A percentile compares a stretch with the other conserved stretches of the same genome.
Evolutionary conservation across 2,797 vertebrate species (phyloP).

Genomic region (Sebastes hubbsi): DNA sequence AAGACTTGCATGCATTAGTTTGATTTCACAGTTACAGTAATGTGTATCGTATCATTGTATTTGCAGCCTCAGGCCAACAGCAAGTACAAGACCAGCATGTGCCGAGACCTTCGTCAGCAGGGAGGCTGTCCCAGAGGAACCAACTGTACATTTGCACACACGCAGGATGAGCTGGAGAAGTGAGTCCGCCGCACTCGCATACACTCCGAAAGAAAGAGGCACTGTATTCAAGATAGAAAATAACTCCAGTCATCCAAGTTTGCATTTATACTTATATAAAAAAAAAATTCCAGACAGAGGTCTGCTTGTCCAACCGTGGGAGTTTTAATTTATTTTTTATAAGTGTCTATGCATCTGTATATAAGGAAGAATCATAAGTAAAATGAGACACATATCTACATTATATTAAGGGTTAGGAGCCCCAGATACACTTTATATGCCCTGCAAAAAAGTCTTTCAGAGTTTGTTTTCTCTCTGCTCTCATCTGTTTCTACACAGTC

Average conservation of each 20-base stretch:
- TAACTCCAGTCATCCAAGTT: not conserved
- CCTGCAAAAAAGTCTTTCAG: too few species aligned
- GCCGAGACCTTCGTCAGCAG: constrained; percentile 94
- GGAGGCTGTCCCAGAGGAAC: constrained; percentile 94
- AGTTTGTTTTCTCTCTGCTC: not conserved
- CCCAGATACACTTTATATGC: not conserved
- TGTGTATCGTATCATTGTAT: constrained; percentile 24
- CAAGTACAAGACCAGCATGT: constrained; percentile 99
- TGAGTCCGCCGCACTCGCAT: constrained; percentile 71
- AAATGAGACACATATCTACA: not conserved
- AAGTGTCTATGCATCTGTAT: not conserved
- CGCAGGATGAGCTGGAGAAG: constrained; percentile 98
- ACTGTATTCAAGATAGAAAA: not conserved
- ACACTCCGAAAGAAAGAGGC: not conserved
- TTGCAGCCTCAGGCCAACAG: constrained; percentile 93
- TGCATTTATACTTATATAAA: not conserved
- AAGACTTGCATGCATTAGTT: not conserved
- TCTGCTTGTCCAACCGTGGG: not conserved
- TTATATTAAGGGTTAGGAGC: not conserved
- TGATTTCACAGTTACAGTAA: not conserved
- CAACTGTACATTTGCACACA: constrained; percentile 97
- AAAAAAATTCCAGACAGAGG: not conserved
- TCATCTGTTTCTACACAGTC: not conserved
- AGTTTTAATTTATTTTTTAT: not conserved
- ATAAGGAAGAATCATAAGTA: not conserved